Evolutionary conservation across 2,797 vertebrate genomes (phyloP).

Genomic region (Podarcis lilfordi): DNA sequence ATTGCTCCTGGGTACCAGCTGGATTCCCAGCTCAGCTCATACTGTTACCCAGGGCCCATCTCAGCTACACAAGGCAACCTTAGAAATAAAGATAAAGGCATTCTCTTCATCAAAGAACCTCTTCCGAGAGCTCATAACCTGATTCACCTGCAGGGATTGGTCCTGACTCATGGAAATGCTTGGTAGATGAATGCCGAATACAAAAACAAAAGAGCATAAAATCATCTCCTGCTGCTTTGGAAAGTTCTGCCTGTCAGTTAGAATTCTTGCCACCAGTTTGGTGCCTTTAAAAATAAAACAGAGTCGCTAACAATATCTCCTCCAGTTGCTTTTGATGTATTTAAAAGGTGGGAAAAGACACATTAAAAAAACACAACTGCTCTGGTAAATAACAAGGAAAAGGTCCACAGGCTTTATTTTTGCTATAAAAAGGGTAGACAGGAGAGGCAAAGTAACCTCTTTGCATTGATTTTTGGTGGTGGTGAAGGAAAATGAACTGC

Average conservation of each 20-base stretch:
- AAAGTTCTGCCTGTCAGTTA: not conserved
- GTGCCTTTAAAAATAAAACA: slow-evolving; percentile 12
- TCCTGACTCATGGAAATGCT: not conserved
- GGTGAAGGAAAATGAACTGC: slow-evolving; percentile 1
- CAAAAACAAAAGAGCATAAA: not conserved
- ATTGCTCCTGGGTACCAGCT: too few relatives aligned
- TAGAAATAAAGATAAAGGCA: not conserved
- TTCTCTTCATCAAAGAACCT: slow-evolving; percentile 53
- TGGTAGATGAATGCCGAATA: not conserved
- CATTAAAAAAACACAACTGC: not conserved
- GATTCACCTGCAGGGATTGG: not conserved
- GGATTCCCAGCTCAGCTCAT: too few relatives aligned
- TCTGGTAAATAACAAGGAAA: slow-evolving; percentile 20
- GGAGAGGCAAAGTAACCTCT: not conserved
- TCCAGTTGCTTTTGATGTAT: not conserved
- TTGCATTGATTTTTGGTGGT: slow-evolving; percentile 37
- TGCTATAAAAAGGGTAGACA: not conserved
- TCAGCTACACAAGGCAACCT: slow-evolving; percentile 46
- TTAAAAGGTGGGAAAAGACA: slow-evolving; percentile 10
- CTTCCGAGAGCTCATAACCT: slow-evolving; percentile 29
- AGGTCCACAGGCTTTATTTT: not conserved
- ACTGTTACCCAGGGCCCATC: too few relatives aligned
- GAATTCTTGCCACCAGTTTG: not conserved
- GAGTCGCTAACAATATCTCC: not conserved
- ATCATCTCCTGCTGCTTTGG: not conserved